Conservation (phyloP, 2,888 invertebrate genomes). For the Lasius fuliginosus region DNA sequence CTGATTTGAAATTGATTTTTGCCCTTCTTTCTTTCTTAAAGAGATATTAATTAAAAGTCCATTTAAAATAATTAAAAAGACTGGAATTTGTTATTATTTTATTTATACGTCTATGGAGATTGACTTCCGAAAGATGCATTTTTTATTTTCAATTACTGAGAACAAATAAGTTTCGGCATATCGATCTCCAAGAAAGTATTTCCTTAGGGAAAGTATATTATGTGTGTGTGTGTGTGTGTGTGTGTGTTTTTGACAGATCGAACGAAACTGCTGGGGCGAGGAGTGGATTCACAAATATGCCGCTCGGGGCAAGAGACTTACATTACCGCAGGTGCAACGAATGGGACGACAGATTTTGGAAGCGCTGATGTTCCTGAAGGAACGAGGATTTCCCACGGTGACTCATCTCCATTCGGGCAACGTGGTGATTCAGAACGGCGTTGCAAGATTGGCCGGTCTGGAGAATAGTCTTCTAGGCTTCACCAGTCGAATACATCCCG, state of each 20-base stretch:
- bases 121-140: neutral
- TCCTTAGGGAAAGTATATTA: neutral
- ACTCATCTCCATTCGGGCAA: conserved; percentile 96
- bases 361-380: conserved; percentile 94
- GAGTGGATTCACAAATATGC: conserved; percentile 93
- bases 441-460: conserved; percentile 94
- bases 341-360: conserved; percentile 96
- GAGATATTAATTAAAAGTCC: neutral
- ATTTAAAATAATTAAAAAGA: neutral
- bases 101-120: neutral
- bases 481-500: conserved; percentile 88
- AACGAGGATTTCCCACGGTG: conserved; percentile 95
- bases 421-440: conserved; percentile 96
- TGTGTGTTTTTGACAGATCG: conserved; percentile 76
- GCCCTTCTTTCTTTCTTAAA: neutral
- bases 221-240: neutral
- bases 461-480: conserved; percentile 95
- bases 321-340: conserved; percentile 93
- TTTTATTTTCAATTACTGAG: neutral
- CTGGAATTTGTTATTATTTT: neutral
- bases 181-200: neutral
- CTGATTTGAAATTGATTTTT: conserved; percentile 20
- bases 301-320: conserved; percentile 90
- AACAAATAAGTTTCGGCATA: neutral
- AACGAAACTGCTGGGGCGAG: conserved; percentile 91